These are phyloP conservation scores for Zygaena filipendulae DNA, from an alignment of 2,888 invertebrate species.

Conservation along the genomic window DNA sequence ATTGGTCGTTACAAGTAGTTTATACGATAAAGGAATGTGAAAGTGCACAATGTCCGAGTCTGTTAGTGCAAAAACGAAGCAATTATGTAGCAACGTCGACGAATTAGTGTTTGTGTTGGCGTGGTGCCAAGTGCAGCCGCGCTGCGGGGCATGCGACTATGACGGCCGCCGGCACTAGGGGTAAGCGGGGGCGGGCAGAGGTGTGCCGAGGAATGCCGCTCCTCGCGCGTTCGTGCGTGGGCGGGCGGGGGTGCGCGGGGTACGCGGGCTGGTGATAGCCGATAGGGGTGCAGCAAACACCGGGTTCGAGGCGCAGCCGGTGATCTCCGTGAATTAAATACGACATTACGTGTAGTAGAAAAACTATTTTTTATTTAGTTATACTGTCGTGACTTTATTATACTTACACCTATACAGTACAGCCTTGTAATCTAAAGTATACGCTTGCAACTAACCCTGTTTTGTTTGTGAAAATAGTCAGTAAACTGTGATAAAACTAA, in stretches of 20 bases:
- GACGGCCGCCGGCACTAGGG: conserved; percentile 5
- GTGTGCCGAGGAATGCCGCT: conserved; percentile 40
- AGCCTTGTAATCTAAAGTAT: too few relatives aligned
- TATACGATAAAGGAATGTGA: conserved; percentile 8
- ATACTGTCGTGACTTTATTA: too few relatives aligned
- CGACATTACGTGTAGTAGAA: too few relatives aligned
- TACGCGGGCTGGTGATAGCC: too few relatives aligned
- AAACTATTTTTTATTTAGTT: too few relatives aligned
- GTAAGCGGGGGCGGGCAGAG: conserved; percentile 7
- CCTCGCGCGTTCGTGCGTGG: conserved; percentile 14
- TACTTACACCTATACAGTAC: too few relatives aligned
- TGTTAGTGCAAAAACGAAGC: conserved; percentile 44
- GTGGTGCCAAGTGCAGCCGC: conserved; percentile 39
- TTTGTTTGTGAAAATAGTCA: conserved; percentile 15
- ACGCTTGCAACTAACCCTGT: too few relatives aligned
- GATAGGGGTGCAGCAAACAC: too few relatives aligned
- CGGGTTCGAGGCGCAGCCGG: not conserved
- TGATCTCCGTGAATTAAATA: too few relatives aligned
- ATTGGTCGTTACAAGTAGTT: too few relatives aligned
- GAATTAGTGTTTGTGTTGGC: conserved; percentile 57
- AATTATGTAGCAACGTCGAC: conserved; percentile 57
- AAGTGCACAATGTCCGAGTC: conserved; percentile 21
- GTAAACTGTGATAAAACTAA: too few relatives aligned
- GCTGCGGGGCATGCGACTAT: too few relatives aligned
- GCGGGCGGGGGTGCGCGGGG: not conserved